phyloP scores from a whole-genome alignment of 2,797 vertebrate genomes.

The Otolemur crassicaudatus region DNA sequence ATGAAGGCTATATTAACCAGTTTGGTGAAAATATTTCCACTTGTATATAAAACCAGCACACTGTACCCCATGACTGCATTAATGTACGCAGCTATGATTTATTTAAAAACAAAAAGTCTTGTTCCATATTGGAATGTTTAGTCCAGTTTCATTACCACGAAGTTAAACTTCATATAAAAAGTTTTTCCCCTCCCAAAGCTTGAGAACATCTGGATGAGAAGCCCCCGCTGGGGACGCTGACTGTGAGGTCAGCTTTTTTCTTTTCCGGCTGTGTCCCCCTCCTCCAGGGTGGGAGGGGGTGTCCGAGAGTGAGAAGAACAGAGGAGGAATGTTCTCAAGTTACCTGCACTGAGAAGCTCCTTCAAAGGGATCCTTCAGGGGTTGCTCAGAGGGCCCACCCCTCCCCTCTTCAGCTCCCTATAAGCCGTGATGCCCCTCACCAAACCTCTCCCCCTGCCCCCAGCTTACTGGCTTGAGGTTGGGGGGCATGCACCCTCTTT shows the following conservation, averaged over 20 bases:
- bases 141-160: neutral
- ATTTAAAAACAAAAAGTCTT: too few relatives aligned
- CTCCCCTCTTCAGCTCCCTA: neutral
- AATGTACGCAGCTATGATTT: too few relatives aligned
- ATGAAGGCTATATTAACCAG: too few relatives aligned
- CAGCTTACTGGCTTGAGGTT: neutral
- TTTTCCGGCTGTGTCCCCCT: neutral
- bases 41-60: too few relatives aligned
- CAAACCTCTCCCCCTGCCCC: neutral
- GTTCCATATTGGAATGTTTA: neutral
- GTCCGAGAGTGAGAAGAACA: neutral
- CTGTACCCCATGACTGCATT: too few relatives aligned
- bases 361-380: neutral
- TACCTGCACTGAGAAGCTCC: neutral
- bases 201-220: neutral
- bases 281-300: neutral
- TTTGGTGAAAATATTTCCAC: too few relatives aligned
- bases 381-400: neutral
- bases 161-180: neutral
- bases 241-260: neutral
- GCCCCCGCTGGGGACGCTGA: neutral
- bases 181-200: neutral
- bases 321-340: neutral
- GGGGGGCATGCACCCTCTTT: neutral
- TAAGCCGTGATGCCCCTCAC: accelerated